Percentiles rank a stretch among this genome's conserved stretches.
These are phyloP conservation scores for Gobio occitaniae DNA, from an alignment of 2,797 vertebrate species.

Conservation along the genomic window DNA sequence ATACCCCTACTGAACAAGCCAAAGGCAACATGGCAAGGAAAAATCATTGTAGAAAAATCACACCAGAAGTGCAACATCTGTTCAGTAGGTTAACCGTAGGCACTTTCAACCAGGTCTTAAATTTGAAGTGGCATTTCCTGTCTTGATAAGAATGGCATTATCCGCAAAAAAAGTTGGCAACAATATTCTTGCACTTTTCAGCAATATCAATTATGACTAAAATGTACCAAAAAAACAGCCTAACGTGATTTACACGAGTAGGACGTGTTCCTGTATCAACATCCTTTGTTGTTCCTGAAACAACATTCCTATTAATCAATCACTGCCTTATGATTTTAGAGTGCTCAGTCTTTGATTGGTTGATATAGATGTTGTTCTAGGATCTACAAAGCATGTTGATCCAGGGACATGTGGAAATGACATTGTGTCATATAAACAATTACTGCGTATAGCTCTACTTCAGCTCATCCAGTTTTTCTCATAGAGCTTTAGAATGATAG, in stretches of 20 bases:
- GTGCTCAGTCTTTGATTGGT: slow-evolving; percentile 9
- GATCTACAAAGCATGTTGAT: slow-evolving; percentile 32
- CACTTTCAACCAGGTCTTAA: slow-evolving; percentile 2
- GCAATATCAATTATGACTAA: slow-evolving; percentile 6
- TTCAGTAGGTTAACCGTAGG: slow-evolving; percentile 19
- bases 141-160: not conserved
- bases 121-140: slow-evolving; percentile 22
- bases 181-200: slow-evolving; percentile 4
- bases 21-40: slow-evolving; percentile 25
- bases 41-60: too few species aligned
- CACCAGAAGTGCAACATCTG: slow-evolving; percentile 18
- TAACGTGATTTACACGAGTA: slow-evolving; percentile 15
- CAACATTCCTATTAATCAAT: slow-evolving; percentile 35
- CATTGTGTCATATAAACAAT: not conserved
- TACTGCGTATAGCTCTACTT: not conserved
- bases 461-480: slow-evolving; percentile 26
- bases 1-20: slow-evolving; percentile 22
- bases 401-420: slow-evolving; percentile 13
- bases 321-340: not conserved
- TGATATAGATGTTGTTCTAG: slow-evolving; percentile 23
- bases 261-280: slow-evolving; percentile 27
- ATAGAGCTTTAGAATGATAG: slow-evolving; percentile 21
- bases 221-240: slow-evolving; percentile 24
- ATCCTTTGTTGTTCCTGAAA: too few species aligned
- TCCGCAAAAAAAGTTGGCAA: not conserved